Base-by-base conservation (phyloP, 2,888 invertebrate species). In the Hypomecis punctinalis region DNA sequence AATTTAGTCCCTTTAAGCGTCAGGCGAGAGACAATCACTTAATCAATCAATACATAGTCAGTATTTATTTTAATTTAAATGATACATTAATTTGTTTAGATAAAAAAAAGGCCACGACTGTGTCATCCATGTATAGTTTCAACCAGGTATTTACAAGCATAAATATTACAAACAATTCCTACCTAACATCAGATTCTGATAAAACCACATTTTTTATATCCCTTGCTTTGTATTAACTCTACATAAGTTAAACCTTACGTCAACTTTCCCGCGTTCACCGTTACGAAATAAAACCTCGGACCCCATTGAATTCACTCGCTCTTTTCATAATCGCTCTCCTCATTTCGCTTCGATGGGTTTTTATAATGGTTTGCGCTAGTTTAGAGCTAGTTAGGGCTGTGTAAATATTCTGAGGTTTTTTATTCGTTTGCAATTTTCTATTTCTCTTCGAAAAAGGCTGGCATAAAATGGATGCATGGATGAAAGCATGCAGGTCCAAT, bases 321-420 rank as follows among this genome's bases (percentile, higher is more conserved):
- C 77, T 76, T 79, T 82, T 77, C 76, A 78, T 82, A 82, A 80
- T 80, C 76, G 80, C 68, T 70, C 70, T 74, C 66, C 61, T 66
- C 67, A 74, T 75, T 77, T 73, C 69, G 73, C 74, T 66, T 69
- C 66, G 71, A 74, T 76, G 72, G 75, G 42, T 66, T 69, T 61
- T 58, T 67, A 70, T 67, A 69, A 68, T 68, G 56, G 67, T 63
- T 61, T 47, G 61, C 66, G 39, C 52, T 58, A 67, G 67, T 58
- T 63, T 61, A 54, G 61, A 61, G 54, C 53, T 67, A 67, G 67
- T 67, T 57, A 42, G 49, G 53, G 60, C 52, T 57, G 39, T 54
- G 65, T 66, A 56, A 55, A 66, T 63, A 53, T 63, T 63, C 54
- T 57, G 40, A 56, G 23, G 39, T 33, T 49, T 61, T 55, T 59